phyloP scores from a whole-genome alignment of 35 echinoderm and acorn worm species.

The Amphiura filiformis region DNA sequence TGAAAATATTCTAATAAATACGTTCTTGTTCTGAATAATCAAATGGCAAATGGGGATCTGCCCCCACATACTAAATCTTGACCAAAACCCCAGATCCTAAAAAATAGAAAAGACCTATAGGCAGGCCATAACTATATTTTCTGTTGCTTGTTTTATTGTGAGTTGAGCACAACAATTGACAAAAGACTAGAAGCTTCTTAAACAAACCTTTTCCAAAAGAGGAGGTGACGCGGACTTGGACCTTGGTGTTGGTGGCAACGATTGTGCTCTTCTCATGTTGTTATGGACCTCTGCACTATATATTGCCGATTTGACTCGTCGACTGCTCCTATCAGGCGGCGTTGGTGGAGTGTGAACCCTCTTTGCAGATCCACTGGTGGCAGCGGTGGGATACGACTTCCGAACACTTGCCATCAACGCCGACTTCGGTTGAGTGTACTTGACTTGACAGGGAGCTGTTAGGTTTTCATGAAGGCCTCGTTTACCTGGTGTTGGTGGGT shows the following conservation, averaged over 20 bases:
- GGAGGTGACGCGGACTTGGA: not conserved
- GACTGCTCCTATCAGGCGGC: slow-evolving; percentile 15
- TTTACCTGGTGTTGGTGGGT: not conserved
- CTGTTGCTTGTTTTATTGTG: too few relatives aligned
- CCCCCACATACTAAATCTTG: too few relatives aligned
- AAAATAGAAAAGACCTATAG: too few relatives aligned
- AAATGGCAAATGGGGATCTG: too few relatives aligned
- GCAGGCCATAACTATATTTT: too few relatives aligned
- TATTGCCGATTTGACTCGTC: not conserved
- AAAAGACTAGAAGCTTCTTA: too few relatives aligned
- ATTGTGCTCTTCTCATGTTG: not conserved
- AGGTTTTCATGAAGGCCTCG: not conserved
- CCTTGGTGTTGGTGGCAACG: not conserved
- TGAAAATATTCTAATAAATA: too few relatives aligned
- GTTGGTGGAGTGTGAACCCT: slow-evolving; percentile 55
- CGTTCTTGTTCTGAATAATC: too few relatives aligned
- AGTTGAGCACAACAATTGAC: too few relatives aligned
- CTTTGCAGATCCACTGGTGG: not conserved
- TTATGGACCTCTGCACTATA: slow-evolving; percentile 8
- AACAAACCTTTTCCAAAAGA: slow-evolving; percentile 20
- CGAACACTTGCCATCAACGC: too few relatives aligned
- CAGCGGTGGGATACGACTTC: not conserved
- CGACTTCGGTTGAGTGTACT: not conserved
- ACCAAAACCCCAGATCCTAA: too few relatives aligned
- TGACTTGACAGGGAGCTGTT: not conserved